Evolutionary conservation across 2,797 vertebrate species (phyloP), one percentile per base, ranked within the genome.

Genomic region (Betta splendens): DNA sequence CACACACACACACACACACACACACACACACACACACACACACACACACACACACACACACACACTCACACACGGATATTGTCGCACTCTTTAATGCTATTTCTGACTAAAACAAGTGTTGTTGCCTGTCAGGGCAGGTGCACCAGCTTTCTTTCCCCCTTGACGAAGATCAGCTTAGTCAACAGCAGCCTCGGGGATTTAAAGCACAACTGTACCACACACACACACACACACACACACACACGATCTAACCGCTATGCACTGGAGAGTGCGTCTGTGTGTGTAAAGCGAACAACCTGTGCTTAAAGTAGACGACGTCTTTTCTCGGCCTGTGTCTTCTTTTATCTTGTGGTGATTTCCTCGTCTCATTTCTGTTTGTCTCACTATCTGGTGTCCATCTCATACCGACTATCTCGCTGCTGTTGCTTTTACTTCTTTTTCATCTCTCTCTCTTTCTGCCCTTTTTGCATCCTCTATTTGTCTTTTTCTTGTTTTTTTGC

Each of bases 71-170:
- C 54, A 56, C 51, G 47, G 37, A 52, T 65, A 47, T 4, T 15
- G 54, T 52, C 33, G 25, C 46, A 57, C 25, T 63, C 49, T 75
- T 48, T 79, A 33, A 69, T 69, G 66, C 61, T 69, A 61, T 73
- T 76, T 79, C 44, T 69, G 72, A 79, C 64, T 77, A 42, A 62
- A 79, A 72, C 81, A 70, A 67, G 63, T 59, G 40, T 49, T 57
- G 57, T 29, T 68, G 23, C 13, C 37, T 39, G 60, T 63, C 72
- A 38, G 11, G 11, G 39, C 65, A 61, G 48, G 56, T 45, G 47
- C 42, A 48, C 40, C 9, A 39, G 47, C 60, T 60, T 42, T 59
- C 52, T 58, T 18, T 9, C 16, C 22, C 45, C 5, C 16, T 25
- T 20, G 38, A 50, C 55, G 54, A 53, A 71, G 53, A 81, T 66